A percentile compares a stretch with the other conserved stretches of the same genome.
phyloP scores from a whole-genome alignment of 2,797 vertebrate species.

The Sebastes oblongus region DNA sequence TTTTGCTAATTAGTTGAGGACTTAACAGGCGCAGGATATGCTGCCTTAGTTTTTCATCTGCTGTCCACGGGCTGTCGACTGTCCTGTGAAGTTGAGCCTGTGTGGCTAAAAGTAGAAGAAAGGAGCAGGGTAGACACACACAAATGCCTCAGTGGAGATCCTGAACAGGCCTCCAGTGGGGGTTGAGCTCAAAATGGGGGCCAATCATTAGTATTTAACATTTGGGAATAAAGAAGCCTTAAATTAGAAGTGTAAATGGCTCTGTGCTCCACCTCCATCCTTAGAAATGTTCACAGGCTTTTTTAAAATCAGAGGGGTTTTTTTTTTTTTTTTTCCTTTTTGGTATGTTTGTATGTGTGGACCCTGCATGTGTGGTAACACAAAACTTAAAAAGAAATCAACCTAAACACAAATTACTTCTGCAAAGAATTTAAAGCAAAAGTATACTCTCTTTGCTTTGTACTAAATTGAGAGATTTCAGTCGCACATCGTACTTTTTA shows the following conservation, averaged over 20 bases:
- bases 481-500: background rate
- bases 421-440: background rate
- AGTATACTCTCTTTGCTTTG: background rate
- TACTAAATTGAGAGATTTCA: background rate
- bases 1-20: conserved; percentile 98
- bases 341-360: conserved; percentile 36
- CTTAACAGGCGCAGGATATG: conserved; percentile 90
- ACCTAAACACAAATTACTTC: conserved; percentile 9
- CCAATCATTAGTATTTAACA: conserved; percentile 82
- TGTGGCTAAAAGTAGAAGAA: conserved; percentile 85
- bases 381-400: conserved; percentile 8
- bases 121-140: conserved; percentile 72
- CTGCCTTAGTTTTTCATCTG: conserved; percentile 84
- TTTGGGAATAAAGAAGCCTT: conserved; percentile 74
- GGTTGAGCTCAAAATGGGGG: conserved; percentile 80
- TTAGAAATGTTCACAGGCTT: conserved; percentile 65
- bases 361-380: conserved; percentile 30
- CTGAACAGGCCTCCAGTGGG: conserved; percentile 81
- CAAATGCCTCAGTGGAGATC: conserved; percentile 81
- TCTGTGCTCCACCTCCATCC: conserved; percentile 62
- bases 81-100: conserved; percentile 84
- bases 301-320: conserved; percentile 21
- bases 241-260: conserved; percentile 82
- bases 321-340: background rate
- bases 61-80: conserved; percentile 84